phyloP scores from a whole-genome alignment of 2,888 invertebrate genomes.

The Empis livida region DNA sequence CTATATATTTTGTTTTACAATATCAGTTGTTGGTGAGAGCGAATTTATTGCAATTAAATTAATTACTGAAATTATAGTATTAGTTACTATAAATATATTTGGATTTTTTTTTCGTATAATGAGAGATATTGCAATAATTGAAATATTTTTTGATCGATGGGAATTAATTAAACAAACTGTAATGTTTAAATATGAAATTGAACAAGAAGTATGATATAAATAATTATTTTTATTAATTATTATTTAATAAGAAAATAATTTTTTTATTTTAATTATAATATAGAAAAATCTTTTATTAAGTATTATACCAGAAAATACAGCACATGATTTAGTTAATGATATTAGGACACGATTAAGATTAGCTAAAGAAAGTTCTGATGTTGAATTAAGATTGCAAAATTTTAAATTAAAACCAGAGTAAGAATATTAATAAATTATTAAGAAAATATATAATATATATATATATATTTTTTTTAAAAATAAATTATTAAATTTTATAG shows the following conservation, averaged over 20 bases:
- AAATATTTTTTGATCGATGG: slow-evolving; percentile 76
- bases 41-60: slow-evolving; percentile 32
- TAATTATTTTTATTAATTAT: neutral
- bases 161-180: slow-evolving; percentile 77
- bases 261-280: slow-evolving; percentile 13
- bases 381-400: neutral
- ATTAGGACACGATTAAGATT: slow-evolving; percentile 29
- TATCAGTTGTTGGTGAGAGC: slow-evolving; percentile 39
- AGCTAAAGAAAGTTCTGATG: too few relatives aligned
- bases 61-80: slow-evolving; percentile 44
- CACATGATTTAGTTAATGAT: slow-evolving; percentile 46
- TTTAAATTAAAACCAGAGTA: too few relatives aligned
- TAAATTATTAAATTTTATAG: too few relatives aligned
- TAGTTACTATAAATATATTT: slow-evolving; percentile 59
- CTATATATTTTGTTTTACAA: slow-evolving; percentile 46
- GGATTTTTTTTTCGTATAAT: slow-evolving; percentile 81
- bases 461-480: too few relatives aligned
- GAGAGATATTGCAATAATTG: slow-evolving; percentile 74
- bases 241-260: neutral
- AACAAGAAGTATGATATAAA: slow-evolving; percentile 60
- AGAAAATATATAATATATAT: neutral
- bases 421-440: neutral
- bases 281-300: slow-evolving; percentile 75
- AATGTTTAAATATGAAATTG: slow-evolving; percentile 66
- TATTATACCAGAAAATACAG: slow-evolving; percentile 76